These are phyloP conservation scores for Achlya flavicornis DNA, from an alignment of 2,888 invertebrate species.

Conservation along the genomic window DNA sequence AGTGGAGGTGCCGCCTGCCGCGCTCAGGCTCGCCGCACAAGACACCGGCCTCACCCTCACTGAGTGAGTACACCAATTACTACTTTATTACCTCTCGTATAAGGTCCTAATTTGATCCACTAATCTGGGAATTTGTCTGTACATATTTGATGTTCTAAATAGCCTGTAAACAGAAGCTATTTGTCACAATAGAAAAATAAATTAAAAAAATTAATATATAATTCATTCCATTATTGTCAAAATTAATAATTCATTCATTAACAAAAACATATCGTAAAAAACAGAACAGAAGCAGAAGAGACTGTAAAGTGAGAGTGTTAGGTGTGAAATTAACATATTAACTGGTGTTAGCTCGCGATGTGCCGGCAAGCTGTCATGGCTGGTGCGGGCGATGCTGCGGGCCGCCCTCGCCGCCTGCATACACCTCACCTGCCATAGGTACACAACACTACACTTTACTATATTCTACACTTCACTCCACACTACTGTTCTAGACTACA, in stretches of 20 bases:
- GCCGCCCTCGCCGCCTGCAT: slow-evolving; percentile 72
- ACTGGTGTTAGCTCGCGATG: slow-evolving; percentile 45
- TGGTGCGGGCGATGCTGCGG: slow-evolving; percentile 66
- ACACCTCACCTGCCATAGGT: slow-evolving; percentile 76
- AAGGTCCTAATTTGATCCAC: background rate
- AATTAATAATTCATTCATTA: background rate
- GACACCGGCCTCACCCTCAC: slow-evolving; percentile 51
- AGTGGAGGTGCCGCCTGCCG: slow-evolving; percentile 89
- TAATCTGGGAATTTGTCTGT: background rate
- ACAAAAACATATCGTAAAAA: background rate
- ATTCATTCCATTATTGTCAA: background rate
- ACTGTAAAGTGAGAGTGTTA: background rate
- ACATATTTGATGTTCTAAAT: background rate
- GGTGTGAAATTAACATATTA: too few species aligned
- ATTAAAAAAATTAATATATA: too few species aligned
- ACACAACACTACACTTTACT: slow-evolving; percentile 41
- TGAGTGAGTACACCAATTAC: slow-evolving; percentile 53
- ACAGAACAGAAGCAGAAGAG: background rate
- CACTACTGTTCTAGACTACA: background rate
- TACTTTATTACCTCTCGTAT: background rate
- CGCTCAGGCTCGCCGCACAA: slow-evolving; percentile 35
- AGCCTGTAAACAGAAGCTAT: background rate
- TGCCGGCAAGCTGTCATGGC: slow-evolving; percentile 60
- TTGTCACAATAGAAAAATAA: background rate
- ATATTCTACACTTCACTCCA: background rate